Evolutionary conservation across 2,888 invertebrate species (phyloP), one percentile per base, ranked within the genome.

Genomic region (Trissolcus japonicus): DNA sequence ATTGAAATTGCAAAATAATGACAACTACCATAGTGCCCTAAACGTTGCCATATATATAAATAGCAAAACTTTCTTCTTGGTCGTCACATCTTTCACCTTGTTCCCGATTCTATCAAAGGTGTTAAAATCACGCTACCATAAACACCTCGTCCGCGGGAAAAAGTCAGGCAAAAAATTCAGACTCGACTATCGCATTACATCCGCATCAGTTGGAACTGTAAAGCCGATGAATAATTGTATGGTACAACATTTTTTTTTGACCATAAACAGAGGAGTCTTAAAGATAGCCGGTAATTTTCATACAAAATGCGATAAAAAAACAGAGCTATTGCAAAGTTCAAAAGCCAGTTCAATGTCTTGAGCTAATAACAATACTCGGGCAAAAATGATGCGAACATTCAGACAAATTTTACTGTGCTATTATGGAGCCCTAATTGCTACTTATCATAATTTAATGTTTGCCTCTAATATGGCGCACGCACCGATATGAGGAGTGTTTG

Each of bases 321-420:
- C 66, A 19, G 54, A 35, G 40, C 25, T 60, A 65, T 76, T 71
- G 11, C 35, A 48, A 76, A 71, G 65, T 61, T 61, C 55, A 66
- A 66, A 69, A 19, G 76, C 61, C 43, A 66, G 76, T 71, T 65
- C 56, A 71, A 71, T 51, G 76, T 76, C 66, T 76, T 71, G 61
- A 57, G 66, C 60, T 55, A 69, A 57, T 17, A 50, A 21, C 25
- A 59, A 59, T 40, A 63, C 29, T 48, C 73, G 53, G 13, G 53
- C 56, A 54, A 25, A 68, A 68, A 68, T 69, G 59, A 63, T 19
- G 48, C 19, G 54, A 61, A 69, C 50, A 61, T 16, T 48, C 57
- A 61, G 67, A 76, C 76, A 61, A 76, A 57, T 43, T 66, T 76
- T 62, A 57, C 46, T 29, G 59, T 50, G 17, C 59, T 48, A 43